These are phyloP conservation scores for Mimumesa dahlbomi DNA, from an alignment of 2,888 invertebrate genomes.

Conservation along the genomic window DNA sequence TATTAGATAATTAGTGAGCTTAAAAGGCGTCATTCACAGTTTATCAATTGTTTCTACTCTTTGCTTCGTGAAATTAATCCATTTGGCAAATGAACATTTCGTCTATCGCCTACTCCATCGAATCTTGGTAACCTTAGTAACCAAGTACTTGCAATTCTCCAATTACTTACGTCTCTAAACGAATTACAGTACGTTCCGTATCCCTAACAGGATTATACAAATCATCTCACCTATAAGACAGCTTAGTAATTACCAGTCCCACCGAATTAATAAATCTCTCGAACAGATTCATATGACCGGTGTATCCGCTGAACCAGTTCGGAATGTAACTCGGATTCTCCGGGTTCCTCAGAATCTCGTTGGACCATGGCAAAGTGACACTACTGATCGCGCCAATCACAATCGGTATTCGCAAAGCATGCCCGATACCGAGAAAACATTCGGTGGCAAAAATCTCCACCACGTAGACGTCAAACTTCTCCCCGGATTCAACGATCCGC, in stretches of 20 bases:
- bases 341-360: slow-evolving; percentile 66
- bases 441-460: slow-evolving; percentile 67
- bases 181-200: too few species aligned
- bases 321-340: slow-evolving; percentile 67
- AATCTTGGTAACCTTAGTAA: too few species aligned
- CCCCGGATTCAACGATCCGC: slow-evolving; percentile 54
- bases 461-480: slow-evolving; percentile 66
- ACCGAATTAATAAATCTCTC: slow-evolving; percentile 64
- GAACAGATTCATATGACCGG: slow-evolving; percentile 59
- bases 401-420: slow-evolving; percentile 60
- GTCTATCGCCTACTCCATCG: too few species aligned
- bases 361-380: slow-evolving; percentile 65
- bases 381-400: slow-evolving; percentile 61
- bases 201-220: neutral
- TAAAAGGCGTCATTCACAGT: too few species aligned
- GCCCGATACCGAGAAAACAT: slow-evolving; percentile 67
- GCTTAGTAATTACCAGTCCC: slow-evolving; percentile 45
- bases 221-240: slow-evolving; percentile 35
- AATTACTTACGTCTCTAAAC: too few species aligned
- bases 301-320: slow-evolving; percentile 53
- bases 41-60: too few species aligned
- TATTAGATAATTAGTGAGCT: too few species aligned
- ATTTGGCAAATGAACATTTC: too few species aligned
- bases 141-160: too few species aligned
- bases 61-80: too few species aligned